phyloP scores from a whole-genome alignment of 2,797 vertebrate species.

The Hydrocynus forskahlii region DNA sequence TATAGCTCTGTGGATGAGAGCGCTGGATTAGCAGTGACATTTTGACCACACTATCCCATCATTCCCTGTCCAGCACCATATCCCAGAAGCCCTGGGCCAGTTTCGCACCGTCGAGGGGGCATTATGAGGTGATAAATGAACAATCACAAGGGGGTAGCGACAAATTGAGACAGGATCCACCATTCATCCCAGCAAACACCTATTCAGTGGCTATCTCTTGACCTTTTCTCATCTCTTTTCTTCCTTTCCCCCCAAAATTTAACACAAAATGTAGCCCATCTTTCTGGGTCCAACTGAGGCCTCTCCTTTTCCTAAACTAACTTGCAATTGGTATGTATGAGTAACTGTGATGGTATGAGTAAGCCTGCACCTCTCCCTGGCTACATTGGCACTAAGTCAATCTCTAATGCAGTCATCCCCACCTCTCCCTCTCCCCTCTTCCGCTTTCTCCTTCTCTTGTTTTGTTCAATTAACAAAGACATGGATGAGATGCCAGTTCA shows the following conservation, averaged over 20 bases:
- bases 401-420: constrained; percentile 28
- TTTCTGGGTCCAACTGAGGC: constrained; percentile 27
- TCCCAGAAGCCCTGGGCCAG: constrained; percentile 52
- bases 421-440: constrained; percentile 13
- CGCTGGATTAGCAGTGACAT: constrained; percentile 75
- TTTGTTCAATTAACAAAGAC: constrained; percentile 75
- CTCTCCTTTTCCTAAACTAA: neutral
- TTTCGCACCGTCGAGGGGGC: constrained; percentile 67
- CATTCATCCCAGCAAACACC: neutral
- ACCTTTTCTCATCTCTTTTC: neutral
- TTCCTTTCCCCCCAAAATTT: neutral
- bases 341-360: constrained; percentile 72
- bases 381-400: constrained; percentile 71
- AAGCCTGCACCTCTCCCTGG: constrained; percentile 75
- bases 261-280: neutral
- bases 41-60: constrained; percentile 71
- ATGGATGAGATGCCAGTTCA: constrained; percentile 74
- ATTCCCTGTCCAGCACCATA: constrained; percentile 67
- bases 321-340: constrained; percentile 42
- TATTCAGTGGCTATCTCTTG: constrained; percentile 6
- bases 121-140: constrained; percentile 75
- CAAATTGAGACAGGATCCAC: constrained; percentile 5
- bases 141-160: constrained; percentile 27
- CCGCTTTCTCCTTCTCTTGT: constrained; percentile 38
- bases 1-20: constrained; percentile 74